Evolutionary conservation across 2,113 vertebrate genomes (phyloP), one percentile per base, ranked within the genome.

Genomic region (Hippocampus mohnikei): DNA sequence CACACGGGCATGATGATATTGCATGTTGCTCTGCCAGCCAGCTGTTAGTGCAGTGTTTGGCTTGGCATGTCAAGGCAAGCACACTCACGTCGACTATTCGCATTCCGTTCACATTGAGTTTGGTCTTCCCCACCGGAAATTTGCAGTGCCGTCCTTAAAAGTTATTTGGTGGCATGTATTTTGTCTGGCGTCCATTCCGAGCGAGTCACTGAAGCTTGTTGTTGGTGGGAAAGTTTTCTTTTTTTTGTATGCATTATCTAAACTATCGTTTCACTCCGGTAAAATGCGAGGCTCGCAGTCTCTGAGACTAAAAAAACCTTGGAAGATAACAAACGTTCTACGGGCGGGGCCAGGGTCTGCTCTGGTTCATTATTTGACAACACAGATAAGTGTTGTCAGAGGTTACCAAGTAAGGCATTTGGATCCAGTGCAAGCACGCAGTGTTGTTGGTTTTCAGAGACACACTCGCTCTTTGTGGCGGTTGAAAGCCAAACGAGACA

Each of bases 301-400:
- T 64, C 40, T 40, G 37, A 25, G n/a, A 46, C 23, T 21, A 27
- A 46, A 8, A 58, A 44, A 64, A 10, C 8, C 16, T 42, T 5
- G 33, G 33, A 15, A 46, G 40, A 44, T 65, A n/a, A 23, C 40
- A 65, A 44, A 6, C 42, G 60, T 11, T 41, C 40, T 65, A 18
- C 42, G 76, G 81, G 77, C 21, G 73, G 20, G 48, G 63, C 20
- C 13, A 1, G 1, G 15, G 46, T 69, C 80, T 80, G 83, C 52
- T 78, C 27, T 23, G 41, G 59, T 29, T 82, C 81, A 74, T 67
- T 77, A 69, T 40, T 75, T 83, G 80, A 73, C 74, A 72, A 72
- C 71, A 82, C 73, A 80, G 70, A 80, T 72, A 80, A 75, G 50
- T 48, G 78, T 84, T 74, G 55, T 75, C 78, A 79, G 52, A 59